Percentiles rank a stretch among this genome's conserved stretches.
These are phyloP conservation scores for Hoplostethus mediterraneus DNA, from an alignment of 2,797 vertebrate genomes.

Conservation along the genomic window DNA sequence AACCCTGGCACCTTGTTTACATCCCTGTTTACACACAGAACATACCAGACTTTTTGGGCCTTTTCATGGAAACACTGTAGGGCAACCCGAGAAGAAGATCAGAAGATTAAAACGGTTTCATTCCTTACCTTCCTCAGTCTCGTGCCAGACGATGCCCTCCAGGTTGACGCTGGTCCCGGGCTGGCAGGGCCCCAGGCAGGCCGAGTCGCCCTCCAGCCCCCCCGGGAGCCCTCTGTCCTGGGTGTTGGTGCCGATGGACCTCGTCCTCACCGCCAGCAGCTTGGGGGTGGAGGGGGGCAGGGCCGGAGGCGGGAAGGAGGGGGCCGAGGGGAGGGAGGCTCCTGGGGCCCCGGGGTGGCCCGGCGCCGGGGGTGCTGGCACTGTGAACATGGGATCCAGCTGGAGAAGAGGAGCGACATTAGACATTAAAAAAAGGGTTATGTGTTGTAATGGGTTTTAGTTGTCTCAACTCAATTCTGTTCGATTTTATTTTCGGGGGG, in stretches of 20 bases:
- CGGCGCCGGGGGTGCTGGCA: conserved; percentile 88
- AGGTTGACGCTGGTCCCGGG: conserved; percentile 98
- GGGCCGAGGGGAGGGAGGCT: conserved; percentile 67
- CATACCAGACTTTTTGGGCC: no score
- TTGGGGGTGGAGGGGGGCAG: conserved; percentile 89
- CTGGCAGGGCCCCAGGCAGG: conserved; percentile 95
- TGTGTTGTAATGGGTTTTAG: background rate
- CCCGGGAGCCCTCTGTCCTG: conserved; percentile 85
- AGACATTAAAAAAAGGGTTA: background rate
- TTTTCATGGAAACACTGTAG: no score
- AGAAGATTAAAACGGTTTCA: no score
- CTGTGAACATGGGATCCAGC: conserved; percentile 94
- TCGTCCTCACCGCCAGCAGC: conserved; percentile 92
- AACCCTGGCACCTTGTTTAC: no score
- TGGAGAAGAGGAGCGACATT: conserved; percentile 62
- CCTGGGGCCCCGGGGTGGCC: conserved; percentile 85
- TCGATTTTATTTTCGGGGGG: background rate
- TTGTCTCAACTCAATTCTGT: background rate
- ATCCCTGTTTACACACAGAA: no score
- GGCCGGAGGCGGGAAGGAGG: conserved; percentile 80
- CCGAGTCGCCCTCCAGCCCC: conserved; percentile 88
- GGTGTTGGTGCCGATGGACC: conserved; percentile 97
- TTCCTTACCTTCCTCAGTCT: conserved; percentile 95
- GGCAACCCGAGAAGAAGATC: no score
- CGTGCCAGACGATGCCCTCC: conserved; percentile 99